Base-by-base conservation (phyloP, 2,113 vertebrate genomes). In the Pelecanoides urinatrix region DNA sequence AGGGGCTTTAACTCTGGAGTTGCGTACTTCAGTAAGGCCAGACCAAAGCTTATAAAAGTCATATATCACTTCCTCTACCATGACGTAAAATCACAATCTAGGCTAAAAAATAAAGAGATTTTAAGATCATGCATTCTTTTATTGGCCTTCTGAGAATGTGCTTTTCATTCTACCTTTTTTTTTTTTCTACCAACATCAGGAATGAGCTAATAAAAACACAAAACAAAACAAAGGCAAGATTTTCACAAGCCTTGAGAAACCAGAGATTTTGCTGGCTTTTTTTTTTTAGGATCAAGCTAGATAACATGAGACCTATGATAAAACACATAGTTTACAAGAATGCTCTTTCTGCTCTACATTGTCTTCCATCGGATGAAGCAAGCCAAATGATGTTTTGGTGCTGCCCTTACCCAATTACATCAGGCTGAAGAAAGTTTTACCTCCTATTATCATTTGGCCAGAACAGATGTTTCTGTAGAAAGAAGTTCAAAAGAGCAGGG, bases 191-290 rank as follows among this genome's bases (percentile, higher is more conserved):
- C 27, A 62, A 14, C 20, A 72, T 36, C 13, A 44, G 30, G 26
- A 96, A 78, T 25, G 30, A 78, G 7, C 30, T 89, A 89, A 95
- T 22, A 71, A 67, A 92, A 91, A 56, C 18, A 79, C 9, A 90
- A 86, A 94, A 32, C 16, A 56, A 80, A 91, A 73, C 36, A 59
- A 84, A 88, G 18, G 1, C 18, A 65, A 77, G 21, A 15, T 92
- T 96, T 95, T 79, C 62, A 93, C 25, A 93, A 78, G 55, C 11
- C n/a, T 86, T 77, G 32, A 86, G 91, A 92, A 93, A 88, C 3
- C n/a, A 90, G 49, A 68, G 10, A 30, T 62, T 83, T 88, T 82
- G 10, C 38, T 80, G 25, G 9, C 4, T 45, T 40, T 38, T 45
- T 13, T 61, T 47, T 55, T 36, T 65, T 13, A 71, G 2, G 8